Evolutionary conservation across 2,113 vertebrate genomes (phyloP).

Genomic region (Scomber japonicus): DNA sequence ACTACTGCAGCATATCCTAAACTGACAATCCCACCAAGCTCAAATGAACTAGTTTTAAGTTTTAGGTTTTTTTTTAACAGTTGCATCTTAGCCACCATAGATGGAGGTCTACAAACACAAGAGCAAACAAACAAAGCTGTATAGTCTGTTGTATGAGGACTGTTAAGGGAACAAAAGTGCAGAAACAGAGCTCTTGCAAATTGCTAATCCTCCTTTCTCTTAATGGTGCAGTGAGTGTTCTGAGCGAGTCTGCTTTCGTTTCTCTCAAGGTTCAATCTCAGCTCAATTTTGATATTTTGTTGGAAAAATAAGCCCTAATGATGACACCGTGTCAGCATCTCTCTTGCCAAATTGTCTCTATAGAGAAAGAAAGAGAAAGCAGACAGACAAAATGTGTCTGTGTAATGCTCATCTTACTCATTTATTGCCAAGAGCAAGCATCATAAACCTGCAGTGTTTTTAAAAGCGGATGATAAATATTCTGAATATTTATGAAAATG

Average conservation of each 20-base stretch:
- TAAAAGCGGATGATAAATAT: conserved; percentile 61
- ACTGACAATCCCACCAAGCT: background rate
- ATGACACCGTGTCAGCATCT: conserved; percentile 13
- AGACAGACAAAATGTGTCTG: conserved; percentile 1
- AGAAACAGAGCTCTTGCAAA: background rate
- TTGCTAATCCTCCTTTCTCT: background rate
- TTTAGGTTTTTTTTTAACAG: no score
- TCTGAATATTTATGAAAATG: conserved; percentile 73
- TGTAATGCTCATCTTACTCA: conserved; percentile 41
- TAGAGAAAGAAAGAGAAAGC: background rate
- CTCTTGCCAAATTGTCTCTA: conserved; percentile 26
- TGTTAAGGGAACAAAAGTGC: background rate
- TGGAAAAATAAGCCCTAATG: conserved; percentile 14
- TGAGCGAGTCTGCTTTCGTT: background rate
- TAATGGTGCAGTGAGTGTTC: background rate
- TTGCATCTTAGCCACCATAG: background rate
- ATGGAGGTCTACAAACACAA: background rate
- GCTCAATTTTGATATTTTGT: conserved; percentile 26
- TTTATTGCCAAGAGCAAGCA: conserved; percentile 45
- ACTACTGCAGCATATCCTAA: background rate
- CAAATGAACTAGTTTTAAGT: no score
- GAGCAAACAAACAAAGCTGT: background rate
- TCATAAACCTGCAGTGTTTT: conserved; percentile 64
- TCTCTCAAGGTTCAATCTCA: conserved; percentile 10
- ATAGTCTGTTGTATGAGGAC: background rate